Conservation (phyloP, 2,888 invertebrate genomes). For the Caenorhabditis doughertyi region DNA sequence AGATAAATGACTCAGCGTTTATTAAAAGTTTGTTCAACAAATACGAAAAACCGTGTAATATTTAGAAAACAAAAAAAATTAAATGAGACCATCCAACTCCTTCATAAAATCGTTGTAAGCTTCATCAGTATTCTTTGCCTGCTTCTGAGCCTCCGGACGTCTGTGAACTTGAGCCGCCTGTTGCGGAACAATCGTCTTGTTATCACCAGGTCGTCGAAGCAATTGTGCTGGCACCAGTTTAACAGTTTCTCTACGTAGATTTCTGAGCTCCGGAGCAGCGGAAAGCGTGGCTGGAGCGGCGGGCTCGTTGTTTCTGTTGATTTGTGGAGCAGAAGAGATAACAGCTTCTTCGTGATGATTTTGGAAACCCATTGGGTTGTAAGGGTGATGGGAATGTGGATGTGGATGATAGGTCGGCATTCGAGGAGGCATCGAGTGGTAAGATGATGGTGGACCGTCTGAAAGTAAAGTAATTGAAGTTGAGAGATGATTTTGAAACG, state of each 20-base stretch:
- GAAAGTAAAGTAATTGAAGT: neutral
- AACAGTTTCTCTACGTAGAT: slow-evolving; percentile 89
- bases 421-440: slow-evolving; percentile 53
- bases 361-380: slow-evolving; percentile 62
- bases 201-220: slow-evolving; percentile 85
- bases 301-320: slow-evolving; percentile 34
- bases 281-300: slow-evolving; percentile 83
- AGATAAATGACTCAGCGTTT: neutral
- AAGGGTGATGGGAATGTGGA: slow-evolving; percentile 11
- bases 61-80: slow-evolving; percentile 73
- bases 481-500: neutral
- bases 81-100: slow-evolving; percentile 96
- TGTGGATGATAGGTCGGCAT: slow-evolving; percentile 43
- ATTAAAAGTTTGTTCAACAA: neutral
- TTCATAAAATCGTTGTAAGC: slow-evolving; percentile 99
- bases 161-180: slow-evolving; percentile 21
- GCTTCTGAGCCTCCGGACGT: slow-evolving; percentile 55
- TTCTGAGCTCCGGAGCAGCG: slow-evolving; percentile 94
- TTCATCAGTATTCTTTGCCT: slow-evolving; percentile 90
- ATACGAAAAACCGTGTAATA: slow-evolving; percentile 16
- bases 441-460: slow-evolving; percentile 65
- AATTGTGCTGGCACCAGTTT: slow-evolving; percentile 87
- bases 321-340: slow-evolving; percentile 68
- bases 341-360: slow-evolving; percentile 52
- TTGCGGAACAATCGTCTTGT: slow-evolving; percentile 27